Conservation (phyloP, 1,140 invertebrate genomes). For the Prorops nasuta region DNA sequence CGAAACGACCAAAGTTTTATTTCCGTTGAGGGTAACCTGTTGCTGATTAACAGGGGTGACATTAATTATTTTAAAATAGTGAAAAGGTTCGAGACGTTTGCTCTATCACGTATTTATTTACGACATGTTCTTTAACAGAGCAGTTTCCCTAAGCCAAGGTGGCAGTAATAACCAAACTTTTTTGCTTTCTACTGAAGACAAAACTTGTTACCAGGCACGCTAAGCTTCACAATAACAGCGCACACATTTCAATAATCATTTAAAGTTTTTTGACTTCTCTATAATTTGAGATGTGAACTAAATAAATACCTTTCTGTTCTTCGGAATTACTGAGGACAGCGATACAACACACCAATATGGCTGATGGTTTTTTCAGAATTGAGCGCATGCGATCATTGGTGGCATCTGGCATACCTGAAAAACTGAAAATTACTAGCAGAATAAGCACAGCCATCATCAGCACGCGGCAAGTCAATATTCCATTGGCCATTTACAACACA, state of each 20-base stretch:
- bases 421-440: conserved; percentile 23
- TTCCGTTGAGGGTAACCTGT: no score
- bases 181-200: no score
- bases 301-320: conserved; percentile 50
- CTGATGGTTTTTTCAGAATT: conserved; percentile 42
- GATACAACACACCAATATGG: conserved; percentile 59
- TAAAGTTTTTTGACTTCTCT: not conserved
- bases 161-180: conserved; percentile 57
- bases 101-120: conserved; percentile 21
- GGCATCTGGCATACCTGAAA: conserved; percentile 7
- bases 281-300: not conserved
- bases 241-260: not conserved
- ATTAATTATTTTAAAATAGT: no score
- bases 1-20: no score
- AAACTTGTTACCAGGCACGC: no score
- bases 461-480: not conserved
- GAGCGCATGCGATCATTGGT: conserved; percentile 33
- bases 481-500: not conserved
- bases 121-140: conserved; percentile 27
- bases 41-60: no score
- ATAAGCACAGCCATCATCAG: not conserved
- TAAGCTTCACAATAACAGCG: not conserved
- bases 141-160: conserved; percentile 44
- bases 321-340: conserved; percentile 51
- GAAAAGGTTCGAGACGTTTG: no score